Percentiles rank a stretch among this genome's conserved stretches.
Evolutionary conservation across 2,888 invertebrate genomes (phyloP).

Genomic region (Tillus elongatus): DNA sequence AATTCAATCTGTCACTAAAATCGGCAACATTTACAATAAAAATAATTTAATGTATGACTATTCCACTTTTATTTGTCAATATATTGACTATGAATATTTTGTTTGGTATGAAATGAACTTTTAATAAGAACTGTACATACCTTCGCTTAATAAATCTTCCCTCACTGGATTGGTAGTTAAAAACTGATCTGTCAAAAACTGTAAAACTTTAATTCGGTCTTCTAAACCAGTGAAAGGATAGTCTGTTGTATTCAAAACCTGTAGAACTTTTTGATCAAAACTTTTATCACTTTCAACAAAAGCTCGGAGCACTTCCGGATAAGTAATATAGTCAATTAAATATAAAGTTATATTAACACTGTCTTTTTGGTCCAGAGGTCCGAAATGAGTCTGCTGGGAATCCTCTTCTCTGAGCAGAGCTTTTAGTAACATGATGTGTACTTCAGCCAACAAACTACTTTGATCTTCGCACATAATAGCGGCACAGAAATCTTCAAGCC

Average conservation of each 20-base stretch:
- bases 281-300: slow-evolving; percentile 86
- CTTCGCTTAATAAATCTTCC: slow-evolving; percentile 90
- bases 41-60: too few relatives aligned
- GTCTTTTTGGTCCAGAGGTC: slow-evolving; percentile 94
- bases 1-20: too few relatives aligned
- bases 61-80: too few relatives aligned
- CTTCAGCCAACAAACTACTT: slow-evolving; percentile 81
- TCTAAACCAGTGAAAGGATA: slow-evolving; percentile 82
- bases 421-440: slow-evolving; percentile 88
- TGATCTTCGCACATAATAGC: slow-evolving; percentile 87
- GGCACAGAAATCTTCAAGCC: slow-evolving; percentile 95
- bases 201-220: slow-evolving; percentile 70
- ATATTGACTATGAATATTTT: too few relatives aligned
- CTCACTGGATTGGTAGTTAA: slow-evolving; percentile 85
- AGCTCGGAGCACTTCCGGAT: slow-evolving; percentile 85
- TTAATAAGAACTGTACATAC: slow-evolving; percentile 42
- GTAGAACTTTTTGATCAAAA: slow-evolving; percentile 64
- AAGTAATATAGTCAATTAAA: slow-evolving; percentile 90
- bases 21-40: too few relatives aligned
- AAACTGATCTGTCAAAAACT: slow-evolving; percentile 91
- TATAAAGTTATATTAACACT: slow-evolving; percentile 90
- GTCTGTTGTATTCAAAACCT: slow-evolving; percentile 63
- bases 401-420: slow-evolving; percentile 89
- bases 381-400: slow-evolving; percentile 89
- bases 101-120: too few relatives aligned